Evolutionary conservation across 35 echinoderm and acorn worm genomes (phyloP).

Genomic region (Eucidaris tribuloides): DNA sequence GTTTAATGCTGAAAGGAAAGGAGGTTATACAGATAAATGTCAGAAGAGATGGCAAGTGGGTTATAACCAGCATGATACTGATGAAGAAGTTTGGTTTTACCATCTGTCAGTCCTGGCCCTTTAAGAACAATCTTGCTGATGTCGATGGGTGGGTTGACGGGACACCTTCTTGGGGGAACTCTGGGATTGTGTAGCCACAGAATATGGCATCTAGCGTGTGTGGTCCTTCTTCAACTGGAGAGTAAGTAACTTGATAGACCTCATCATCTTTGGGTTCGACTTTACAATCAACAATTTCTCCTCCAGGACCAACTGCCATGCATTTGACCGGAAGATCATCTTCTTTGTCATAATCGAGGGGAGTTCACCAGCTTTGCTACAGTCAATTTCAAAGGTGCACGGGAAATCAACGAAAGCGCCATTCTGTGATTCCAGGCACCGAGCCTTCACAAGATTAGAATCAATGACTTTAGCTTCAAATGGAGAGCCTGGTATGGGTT

Average conservation of each 20-base stretch:
- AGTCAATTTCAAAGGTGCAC: constrained; percentile 79
- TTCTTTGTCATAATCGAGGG: constrained; percentile 28
- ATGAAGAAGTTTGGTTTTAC: too few relatives aligned
- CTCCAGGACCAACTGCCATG: constrained; percentile 49
- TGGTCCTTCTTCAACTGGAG: constrained; percentile 65
- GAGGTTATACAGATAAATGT: too few relatives aligned
- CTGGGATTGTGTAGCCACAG: constrained; percentile 55
- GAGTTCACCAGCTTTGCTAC: constrained; percentile 54
- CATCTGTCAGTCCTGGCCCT: constrained; percentile 71
- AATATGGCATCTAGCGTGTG: constrained; percentile 68
- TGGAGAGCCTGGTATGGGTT: constrained; percentile 81
- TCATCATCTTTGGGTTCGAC: constrained; percentile 53
- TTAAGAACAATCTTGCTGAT: constrained; percentile 58
- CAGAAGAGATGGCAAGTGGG: too few relatives aligned
- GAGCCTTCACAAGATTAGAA: constrained; percentile 51
- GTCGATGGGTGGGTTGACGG: constrained; percentile 76
- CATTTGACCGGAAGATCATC: constrained; percentile 55
- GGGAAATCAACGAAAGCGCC: constrained; percentile 70
- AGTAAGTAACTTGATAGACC: constrained; percentile 72
- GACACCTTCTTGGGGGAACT: constrained; percentile 50
- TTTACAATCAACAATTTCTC: constrained; percentile 49
- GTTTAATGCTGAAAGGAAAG: too few relatives aligned
- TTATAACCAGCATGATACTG: too few relatives aligned
- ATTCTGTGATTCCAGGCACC: constrained; percentile 68
- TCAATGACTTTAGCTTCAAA: constrained; percentile 78